phyloP scores from a whole-genome alignment of 2,797 vertebrate species.

The Phrynocephalus guinanensis region DNA sequence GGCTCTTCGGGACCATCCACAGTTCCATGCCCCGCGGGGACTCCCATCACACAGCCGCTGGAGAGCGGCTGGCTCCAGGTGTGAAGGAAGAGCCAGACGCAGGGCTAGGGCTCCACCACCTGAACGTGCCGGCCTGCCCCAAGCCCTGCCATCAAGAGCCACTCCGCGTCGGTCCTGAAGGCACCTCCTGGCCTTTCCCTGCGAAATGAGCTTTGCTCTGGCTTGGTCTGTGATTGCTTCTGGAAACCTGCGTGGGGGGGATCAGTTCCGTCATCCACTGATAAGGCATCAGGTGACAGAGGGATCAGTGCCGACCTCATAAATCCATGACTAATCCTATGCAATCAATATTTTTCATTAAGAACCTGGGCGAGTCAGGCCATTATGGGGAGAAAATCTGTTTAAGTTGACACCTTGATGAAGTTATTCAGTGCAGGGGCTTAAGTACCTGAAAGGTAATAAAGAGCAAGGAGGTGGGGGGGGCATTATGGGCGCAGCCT shows the following conservation, averaged over 20 bases:
- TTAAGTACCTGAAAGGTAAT: constrained; percentile 85
- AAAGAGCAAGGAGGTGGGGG: constrained; percentile 78
- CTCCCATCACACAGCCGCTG: neutral
- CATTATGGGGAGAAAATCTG: constrained; percentile 85
- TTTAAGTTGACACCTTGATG: constrained; percentile 88
- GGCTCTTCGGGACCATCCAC: too few species aligned
- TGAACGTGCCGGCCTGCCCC: neutral
- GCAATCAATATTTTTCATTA: constrained; percentile 90
- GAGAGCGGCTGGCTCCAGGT: neutral
- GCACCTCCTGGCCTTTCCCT: constrained; percentile 73
- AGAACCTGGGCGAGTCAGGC: constrained; percentile 81
- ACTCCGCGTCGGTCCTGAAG: constrained; percentile 47
- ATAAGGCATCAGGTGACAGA: constrained; percentile 82
- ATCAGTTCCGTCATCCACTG: constrained; percentile 75
- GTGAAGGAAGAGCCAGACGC: neutral
- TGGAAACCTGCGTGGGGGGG: constrained; percentile 68
- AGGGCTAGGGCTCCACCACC: rapidly evolving
- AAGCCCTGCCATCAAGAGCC: constrained; percentile 47
- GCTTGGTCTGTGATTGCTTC: constrained; percentile 77
- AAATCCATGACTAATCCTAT: constrained; percentile 87
- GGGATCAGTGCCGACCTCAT: constrained; percentile 83
- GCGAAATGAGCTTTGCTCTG: constrained; percentile 70
- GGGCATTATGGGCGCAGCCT: constrained; percentile 70
- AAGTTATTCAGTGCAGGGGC: constrained; percentile 84
- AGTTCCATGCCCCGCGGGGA: neutral